These are phyloP conservation scores for Meteorus colon DNA, from an alignment of 2,888 invertebrate species.

Conservation along the genomic window DNA sequence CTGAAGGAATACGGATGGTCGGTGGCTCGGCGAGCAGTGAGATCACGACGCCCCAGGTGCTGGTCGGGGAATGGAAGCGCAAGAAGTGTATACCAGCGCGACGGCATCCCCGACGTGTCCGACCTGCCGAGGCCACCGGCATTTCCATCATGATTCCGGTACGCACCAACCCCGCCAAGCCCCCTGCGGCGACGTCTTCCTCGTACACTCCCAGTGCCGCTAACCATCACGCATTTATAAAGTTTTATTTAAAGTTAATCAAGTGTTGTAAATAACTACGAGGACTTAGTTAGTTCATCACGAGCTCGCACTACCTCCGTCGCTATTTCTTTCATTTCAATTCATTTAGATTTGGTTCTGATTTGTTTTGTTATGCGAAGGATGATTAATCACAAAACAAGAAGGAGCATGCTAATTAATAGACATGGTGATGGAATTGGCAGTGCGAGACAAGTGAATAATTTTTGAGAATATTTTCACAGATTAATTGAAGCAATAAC, in stretches of 20 bases:
- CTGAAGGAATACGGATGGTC: slow-evolving; percentile 81
- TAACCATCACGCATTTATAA: slow-evolving; percentile 63
- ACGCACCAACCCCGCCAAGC: slow-evolving; percentile 69
- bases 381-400: not conserved
- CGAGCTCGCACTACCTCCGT: slow-evolving; percentile 30
- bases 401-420: not conserved
- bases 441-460: slow-evolving; percentile 24
- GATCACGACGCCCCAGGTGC: slow-evolving; percentile 90
- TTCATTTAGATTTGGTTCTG: not conserved
- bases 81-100: slow-evolving; percentile 91
- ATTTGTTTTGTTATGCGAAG: not conserved
- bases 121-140: slow-evolving; percentile 70
- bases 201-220: slow-evolving; percentile 70
- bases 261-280: slow-evolving; percentile 42
- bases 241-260: slow-evolving; percentile 53
- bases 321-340: not conserved
- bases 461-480: not conserved
- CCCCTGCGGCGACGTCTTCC: slow-evolving; percentile 70
- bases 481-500: slow-evolving; percentile 22
- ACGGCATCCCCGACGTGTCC: slow-evolving; percentile 79
- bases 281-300: slow-evolving; percentile 33
- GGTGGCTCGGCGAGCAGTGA: slow-evolving; percentile 76
- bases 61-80: slow-evolving; percentile 95
- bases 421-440: not conserved
- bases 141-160: slow-evolving; percentile 68